These are phyloP conservation scores for Epinotia ramella DNA, from an alignment of 2,888 invertebrate genomes.

Conservation along the genomic window DNA sequence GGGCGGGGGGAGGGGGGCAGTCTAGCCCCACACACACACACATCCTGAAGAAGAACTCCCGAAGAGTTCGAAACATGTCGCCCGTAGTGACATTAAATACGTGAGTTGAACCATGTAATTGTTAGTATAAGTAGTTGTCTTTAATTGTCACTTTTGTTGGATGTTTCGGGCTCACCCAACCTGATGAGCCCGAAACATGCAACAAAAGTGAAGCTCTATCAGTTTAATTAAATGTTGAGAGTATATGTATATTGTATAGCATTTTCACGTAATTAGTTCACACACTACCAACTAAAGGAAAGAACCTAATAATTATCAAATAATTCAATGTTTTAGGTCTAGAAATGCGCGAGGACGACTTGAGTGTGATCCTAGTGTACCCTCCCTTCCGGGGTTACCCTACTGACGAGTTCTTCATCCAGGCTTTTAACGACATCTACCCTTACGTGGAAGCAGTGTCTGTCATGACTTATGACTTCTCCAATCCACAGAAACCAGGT, in stretches of 20 bases:
- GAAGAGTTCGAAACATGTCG: too few species aligned
- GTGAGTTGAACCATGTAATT: too few species aligned
- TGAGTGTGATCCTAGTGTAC: slow-evolving; percentile 90
- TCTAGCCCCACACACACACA: too few species aligned
- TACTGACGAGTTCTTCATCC: slow-evolving; percentile 88
- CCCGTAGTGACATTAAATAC: too few species aligned
- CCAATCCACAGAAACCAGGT: slow-evolving; percentile 92
- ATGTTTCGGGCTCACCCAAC: not conserved
- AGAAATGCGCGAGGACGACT: slow-evolving; percentile 81
- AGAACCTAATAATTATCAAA: not conserved
- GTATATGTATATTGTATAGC: not conserved
- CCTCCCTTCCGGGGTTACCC: slow-evolving; percentile 90
- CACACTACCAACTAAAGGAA: not conserved
- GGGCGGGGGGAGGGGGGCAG: too few species aligned
- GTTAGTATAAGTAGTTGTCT: too few species aligned
- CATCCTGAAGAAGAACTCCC: too few species aligned
- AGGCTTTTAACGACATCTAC: slow-evolving; percentile 91
- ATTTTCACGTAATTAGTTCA: not conserved
- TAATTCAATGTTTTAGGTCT: slow-evolving; percentile 73
- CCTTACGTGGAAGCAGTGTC: slow-evolving; percentile 94
- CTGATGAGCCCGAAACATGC: too few species aligned
- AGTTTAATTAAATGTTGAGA: not conserved
- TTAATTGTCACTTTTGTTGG: not conserved
- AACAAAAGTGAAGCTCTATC: too few species aligned
- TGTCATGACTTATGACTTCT: slow-evolving; percentile 98